Conservation (phyloP, 2,888 invertebrate species). For the Odontocolon sp. region DNA sequence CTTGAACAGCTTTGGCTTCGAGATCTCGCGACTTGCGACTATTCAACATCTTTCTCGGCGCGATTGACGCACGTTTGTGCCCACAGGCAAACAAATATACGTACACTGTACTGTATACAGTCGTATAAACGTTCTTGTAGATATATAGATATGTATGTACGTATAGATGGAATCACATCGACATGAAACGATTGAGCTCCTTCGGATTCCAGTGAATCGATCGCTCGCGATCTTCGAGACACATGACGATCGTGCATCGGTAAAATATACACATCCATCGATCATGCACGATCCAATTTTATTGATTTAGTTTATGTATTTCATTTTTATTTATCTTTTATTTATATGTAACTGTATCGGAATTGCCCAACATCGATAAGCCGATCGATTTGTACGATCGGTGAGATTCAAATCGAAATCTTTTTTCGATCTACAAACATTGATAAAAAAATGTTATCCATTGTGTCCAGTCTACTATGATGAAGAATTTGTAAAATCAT, state of each 20-base stretch:
- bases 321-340: neutral
- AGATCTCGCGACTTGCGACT: neutral
- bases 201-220: conserved; percentile 19
- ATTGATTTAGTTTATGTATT: no score
- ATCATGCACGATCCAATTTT: neutral
- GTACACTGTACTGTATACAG: neutral
- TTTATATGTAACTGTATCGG: neutral
- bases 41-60: conserved; percentile 38
- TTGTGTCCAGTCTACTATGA: no score
- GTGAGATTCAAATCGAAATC: no score
- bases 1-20: neutral
- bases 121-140: neutral
- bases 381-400: no score
- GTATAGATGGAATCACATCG: neutral
- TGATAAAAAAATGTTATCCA: no score
- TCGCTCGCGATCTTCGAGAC: conserved; percentile 13
- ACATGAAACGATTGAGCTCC: neutral
- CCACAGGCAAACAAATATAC: conserved; percentile 38
- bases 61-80: conserved; percentile 48
- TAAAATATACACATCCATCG: neutral
- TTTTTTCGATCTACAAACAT: no score
- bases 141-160: conserved; percentile 2
- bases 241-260: conserved; percentile 16
- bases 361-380: neutral
- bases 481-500: no score